A percentile compares a stretch with the other conserved stretches of the same genome.
Conservation (phyloP, 2,113 vertebrate genomes). For the Cervus canadensis region DNA sequence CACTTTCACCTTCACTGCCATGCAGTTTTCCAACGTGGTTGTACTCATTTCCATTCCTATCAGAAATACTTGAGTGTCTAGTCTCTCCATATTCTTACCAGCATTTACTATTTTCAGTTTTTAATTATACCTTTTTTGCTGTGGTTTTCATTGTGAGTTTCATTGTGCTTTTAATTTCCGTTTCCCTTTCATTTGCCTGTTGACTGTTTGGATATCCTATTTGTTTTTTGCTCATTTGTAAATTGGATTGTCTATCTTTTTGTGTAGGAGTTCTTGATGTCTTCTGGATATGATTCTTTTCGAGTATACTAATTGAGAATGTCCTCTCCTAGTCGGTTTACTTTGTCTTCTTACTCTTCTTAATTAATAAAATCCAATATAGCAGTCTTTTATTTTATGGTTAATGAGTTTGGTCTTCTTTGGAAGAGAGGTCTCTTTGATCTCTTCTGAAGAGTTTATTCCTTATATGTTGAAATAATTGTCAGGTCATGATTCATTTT, state of each 20-base stretch:
- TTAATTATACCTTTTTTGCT: not conserved
- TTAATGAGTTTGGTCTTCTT: not conserved
- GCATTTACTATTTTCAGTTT: not conserved
- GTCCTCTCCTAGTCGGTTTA: not conserved
- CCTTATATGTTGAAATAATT: not conserved
- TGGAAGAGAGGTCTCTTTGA: not conserved
- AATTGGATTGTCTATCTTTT: not conserved
- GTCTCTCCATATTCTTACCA: not conserved
- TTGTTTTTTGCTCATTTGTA: not conserved
- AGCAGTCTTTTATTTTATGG: not conserved
- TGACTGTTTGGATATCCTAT: not conserved
- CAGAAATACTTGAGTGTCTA: not conserved
- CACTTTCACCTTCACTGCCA: not conserved
- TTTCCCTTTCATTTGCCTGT: not conserved
- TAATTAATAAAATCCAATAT: not conserved
- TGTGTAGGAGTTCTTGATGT: not conserved
- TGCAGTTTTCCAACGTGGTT: not conserved
- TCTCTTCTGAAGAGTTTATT: not conserved
- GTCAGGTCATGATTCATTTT: not conserved
- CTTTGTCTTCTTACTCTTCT: not conserved
- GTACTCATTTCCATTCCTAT: not conserved
- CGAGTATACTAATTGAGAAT: not conserved
- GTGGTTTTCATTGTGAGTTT: not conserved
- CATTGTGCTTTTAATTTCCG: conserved; percentile 7
- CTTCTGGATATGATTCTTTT: not conserved